Evolutionary conservation across 2,888 invertebrate genomes (phyloP), one percentile per base, ranked within the genome.

Genomic region (Plebejus melissa): DNA sequence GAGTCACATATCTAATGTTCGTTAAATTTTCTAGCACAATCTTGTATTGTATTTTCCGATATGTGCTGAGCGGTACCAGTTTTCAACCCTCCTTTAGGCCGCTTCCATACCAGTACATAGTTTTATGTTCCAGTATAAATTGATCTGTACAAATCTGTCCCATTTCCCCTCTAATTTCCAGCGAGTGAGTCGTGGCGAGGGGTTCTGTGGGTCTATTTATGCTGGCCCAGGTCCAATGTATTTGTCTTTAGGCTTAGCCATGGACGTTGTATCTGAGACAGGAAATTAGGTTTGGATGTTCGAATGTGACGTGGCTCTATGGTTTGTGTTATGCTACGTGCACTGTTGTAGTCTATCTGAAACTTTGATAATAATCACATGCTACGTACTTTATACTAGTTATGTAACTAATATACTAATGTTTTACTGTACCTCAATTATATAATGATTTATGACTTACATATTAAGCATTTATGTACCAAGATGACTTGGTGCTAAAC

Each of bases 241-340:
- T 91, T 92, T 91, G 91, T 92, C 92, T 91, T 90, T 87, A 86
- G 88, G 90, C 86, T 88, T 85, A 89, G 82, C 83, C 84, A 80
- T 77, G 85, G 81, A 81, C 81, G 82, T 82, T 86, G 86, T 90
- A 91, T 90, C 91, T 91, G 88, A 91, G 92, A 91, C 91, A 91
- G 93, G 93, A 93, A 93, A 93, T 93, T 93, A 92, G 90, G 91
- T 93, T 93, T 92, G 88, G 88, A 87, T 88, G 89, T 91, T 89
- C 89, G 89, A 87, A 88, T 87, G 86, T 84, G 79, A 79, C 80
- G 79, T 79, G 82, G 81, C 83, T 85, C 85, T 79, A 81, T 83
- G 81, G 87, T 85, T 78, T 82, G 83, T 50, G 78, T 80, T 83
- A 84, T 87, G 84, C 81, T 69, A 22, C 41, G 74, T 70, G 74